phyloP scores from a whole-genome alignment of 2,113 vertebrate species.

The Myiozetetes cayanensis region DNA sequence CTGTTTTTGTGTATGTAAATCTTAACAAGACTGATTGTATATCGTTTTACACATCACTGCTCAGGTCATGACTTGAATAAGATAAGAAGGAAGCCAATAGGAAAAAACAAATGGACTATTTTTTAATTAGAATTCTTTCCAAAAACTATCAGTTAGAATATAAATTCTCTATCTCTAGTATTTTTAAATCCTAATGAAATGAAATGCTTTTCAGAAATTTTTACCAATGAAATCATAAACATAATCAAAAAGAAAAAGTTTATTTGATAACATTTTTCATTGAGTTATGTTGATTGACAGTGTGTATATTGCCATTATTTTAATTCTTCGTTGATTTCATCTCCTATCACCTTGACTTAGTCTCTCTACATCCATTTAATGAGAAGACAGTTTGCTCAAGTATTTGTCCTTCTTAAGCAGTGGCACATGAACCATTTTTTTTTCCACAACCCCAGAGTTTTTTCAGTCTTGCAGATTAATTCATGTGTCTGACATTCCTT shows the following conservation, averaged over 20 bases:
- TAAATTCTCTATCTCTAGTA: not conserved
- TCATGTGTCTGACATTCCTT: not conserved
- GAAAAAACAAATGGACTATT: not conserved
- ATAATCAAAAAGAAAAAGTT: not conserved
- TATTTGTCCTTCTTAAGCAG: not conserved
- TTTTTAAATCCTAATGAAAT: not conserved
- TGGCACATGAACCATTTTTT: not conserved
- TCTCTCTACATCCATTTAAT: not conserved
- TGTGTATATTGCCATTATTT: not conserved
- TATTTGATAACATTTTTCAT: not conserved
- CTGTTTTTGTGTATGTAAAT: not conserved
- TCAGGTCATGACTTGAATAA: not conserved
- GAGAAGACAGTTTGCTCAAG: not conserved
- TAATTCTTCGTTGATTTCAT: conserved; percentile 4
- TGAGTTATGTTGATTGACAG: not conserved
- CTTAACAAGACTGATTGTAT: not conserved
- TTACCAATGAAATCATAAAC: not conserved
- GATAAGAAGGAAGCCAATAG: not conserved
- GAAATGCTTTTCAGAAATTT: not conserved
- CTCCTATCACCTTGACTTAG: not conserved
- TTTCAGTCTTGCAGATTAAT: not conserved
- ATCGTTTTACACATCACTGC: not conserved
- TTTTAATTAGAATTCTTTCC: not conserved
- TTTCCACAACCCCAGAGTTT: not conserved
- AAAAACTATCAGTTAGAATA: not conserved